These are phyloP conservation scores for Nycticorax nycticorax DNA, from an alignment of 2,113 vertebrate species.

Conservation along the genomic window DNA sequence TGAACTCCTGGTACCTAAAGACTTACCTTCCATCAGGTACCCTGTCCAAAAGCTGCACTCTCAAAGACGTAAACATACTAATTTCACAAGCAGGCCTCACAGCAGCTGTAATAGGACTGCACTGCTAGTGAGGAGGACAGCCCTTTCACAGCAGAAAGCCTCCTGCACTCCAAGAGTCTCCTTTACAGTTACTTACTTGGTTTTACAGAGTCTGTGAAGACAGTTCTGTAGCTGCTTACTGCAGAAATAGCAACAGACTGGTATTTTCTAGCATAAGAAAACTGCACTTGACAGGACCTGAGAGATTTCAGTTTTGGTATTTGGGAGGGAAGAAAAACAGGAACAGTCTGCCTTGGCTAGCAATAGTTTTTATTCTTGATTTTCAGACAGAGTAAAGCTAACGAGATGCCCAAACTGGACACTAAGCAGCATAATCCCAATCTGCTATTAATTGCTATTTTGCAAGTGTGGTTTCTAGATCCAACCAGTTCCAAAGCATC, in stretches of 20 bases:
- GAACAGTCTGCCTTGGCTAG: neutral
- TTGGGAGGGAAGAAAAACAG: neutral
- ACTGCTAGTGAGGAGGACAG: neutral
- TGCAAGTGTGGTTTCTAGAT: neutral
- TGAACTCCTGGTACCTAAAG: neutral
- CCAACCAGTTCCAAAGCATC: neutral
- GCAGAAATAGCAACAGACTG: neutral
- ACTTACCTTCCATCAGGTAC: neutral
- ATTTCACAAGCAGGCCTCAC: neutral
- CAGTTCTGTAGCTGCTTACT: neutral
- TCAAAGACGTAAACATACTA: neutral
- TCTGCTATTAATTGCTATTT: neutral
- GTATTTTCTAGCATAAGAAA: neutral
- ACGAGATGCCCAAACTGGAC: neutral
- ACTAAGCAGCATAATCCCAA: neutral
- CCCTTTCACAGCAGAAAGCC: neutral
- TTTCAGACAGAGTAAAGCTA: neutral
- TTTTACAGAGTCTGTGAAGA: neutral
- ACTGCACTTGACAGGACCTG: neutral
- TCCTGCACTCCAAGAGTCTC: neutral
- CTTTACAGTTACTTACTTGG: neutral
- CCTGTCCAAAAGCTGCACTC: neutral
- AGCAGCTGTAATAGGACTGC: neutral
- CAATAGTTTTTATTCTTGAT: neutral
- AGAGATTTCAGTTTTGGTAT: neutral